phyloP scores from a whole-genome alignment of 2,888 invertebrate genomes.

The Ophion obscuratus region DNA sequence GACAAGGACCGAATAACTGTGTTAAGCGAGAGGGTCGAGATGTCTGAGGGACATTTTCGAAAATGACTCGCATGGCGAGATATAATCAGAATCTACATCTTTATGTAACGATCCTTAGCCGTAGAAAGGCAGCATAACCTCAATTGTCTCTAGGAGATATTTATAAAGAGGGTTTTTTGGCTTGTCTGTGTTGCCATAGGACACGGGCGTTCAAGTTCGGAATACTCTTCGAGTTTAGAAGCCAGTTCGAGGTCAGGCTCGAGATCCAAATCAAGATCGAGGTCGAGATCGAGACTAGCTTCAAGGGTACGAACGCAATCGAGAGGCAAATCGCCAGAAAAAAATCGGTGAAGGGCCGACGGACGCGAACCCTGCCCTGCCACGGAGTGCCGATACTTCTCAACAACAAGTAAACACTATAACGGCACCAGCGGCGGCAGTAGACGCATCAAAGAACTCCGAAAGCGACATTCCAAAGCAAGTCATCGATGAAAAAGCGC shows the following conservation, averaged over 20 bases:
- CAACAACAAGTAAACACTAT: conserved; percentile 1
- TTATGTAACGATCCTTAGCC: background rate
- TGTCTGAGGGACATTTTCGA: conserved; percentile 8
- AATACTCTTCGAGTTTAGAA: conserved; percentile 35
- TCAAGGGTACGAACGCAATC: conserved; percentile 13
- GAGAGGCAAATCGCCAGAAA: conserved; percentile 25
- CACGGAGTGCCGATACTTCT: conserved; percentile 23
- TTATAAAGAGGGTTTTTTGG: conserved; percentile 1
- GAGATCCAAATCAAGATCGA: conserved; percentile 22
- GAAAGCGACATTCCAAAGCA: conserved; percentile 33
- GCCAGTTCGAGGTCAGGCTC: conserved; percentile 21
- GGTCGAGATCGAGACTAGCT: conserved; percentile 20
- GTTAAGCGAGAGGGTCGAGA: conserved; percentile 14
- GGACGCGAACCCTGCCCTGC: conserved; percentile 3
- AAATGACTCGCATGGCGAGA: conserved; percentile 32
- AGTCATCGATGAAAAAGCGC: conserved; percentile 32
- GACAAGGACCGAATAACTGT: conserved; percentile 44
- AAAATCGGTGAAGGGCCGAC: conserved; percentile 11
- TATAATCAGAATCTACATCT: background rate
- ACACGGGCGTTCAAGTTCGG: conserved; percentile 34
- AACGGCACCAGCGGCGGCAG: conserved; percentile 13
- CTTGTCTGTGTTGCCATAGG: conserved; percentile 11
- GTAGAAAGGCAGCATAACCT: conserved; percentile 24
- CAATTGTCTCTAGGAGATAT: conserved; percentile 30
- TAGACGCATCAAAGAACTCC: conserved; percentile 14